Evolutionary conservation across 2,113 vertebrate genomes (phyloP), one percentile per base, ranked within the genome.

Genomic region (Edolisoma coerulescens): DNA sequence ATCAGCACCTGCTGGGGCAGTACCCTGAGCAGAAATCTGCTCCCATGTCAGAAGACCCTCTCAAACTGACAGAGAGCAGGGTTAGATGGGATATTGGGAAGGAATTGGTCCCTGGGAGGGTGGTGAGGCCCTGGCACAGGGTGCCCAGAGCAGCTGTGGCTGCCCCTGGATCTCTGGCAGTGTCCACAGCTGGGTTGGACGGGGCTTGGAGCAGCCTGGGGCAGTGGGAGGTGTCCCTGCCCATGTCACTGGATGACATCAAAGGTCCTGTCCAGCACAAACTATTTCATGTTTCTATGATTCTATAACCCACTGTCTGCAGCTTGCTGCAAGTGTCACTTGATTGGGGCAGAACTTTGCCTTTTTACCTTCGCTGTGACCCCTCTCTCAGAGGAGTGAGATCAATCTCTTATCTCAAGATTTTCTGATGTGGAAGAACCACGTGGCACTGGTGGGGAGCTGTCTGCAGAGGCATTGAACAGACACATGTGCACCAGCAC

Each of bases 401-500:
- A 22, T 18, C n/a, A 52, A 44, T 8, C 10, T 71, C 45, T 77
- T 77, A 77, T 50, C 21, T 69, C 33, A 27, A 18, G n/a, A 12
- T 24, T 11, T 73, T 32, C 22, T 61, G 53, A 7, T 30, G 26
- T 15, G 17, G 11, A 2, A 30, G 27, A 78, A 17, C 9, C 9
- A 9, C 0, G 1, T 3, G 14, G 10, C 7, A 7, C 6, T 49
- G 54, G 41, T 32, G 71, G 54, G 3, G 9, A 56, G 0, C 49
- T 14, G 10, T 28, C 26, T 59, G 21, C 8, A 52, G 53, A 52
- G 37, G 27, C 37, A 60, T 3, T 30, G 28, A 54, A 30, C 18
- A 75, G 57, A 12, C 23, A 49, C 10, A 26, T 0, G 0, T 26
- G 17, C 20, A 14, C 42, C n/a, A 82, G 35, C 26, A 6, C 19